These are phyloP conservation scores for Myotis planiceps DNA, from an alignment of 2,797 vertebrate genomes.

Conservation along the genomic window DNA sequence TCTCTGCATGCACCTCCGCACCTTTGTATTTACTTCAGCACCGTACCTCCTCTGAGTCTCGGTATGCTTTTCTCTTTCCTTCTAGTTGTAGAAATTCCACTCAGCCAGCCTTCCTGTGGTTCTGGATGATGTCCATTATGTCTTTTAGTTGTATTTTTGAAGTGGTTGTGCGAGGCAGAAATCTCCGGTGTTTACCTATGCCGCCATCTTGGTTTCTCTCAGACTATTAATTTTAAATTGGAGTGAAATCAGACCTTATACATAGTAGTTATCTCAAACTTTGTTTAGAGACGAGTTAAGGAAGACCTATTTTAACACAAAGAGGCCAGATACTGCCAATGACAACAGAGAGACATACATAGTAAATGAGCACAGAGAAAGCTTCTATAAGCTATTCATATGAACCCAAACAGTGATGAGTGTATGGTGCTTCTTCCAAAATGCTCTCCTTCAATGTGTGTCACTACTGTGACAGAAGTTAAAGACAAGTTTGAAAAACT, in stretches of 20 bases:
- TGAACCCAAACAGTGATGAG: constrained; percentile 55
- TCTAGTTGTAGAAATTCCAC: too few species aligned
- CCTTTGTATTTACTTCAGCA: too few species aligned
- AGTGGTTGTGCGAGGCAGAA: too few species aligned
- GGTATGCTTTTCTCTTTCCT: too few species aligned
- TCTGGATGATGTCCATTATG: too few species aligned
- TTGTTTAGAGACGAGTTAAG: constrained; percentile 59
- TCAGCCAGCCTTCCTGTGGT: too few species aligned
- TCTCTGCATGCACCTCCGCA: too few species aligned
- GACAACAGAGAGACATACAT: constrained; percentile 32
- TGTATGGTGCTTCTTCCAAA: constrained; percentile 52
- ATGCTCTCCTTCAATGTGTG: constrained; percentile 50
- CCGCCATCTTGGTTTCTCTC: too few species aligned
- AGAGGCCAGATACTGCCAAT: not conserved
- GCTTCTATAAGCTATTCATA: constrained; percentile 57
- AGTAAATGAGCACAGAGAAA: constrained; percentile 49
- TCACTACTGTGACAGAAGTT: constrained; percentile 42
- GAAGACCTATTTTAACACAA: not conserved
- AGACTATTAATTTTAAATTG: constrained; percentile 76
- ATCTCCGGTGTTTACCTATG: too few species aligned
- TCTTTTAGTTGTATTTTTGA: too few species aligned
- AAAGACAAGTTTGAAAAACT: constrained; percentile 54
- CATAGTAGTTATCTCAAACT: constrained; percentile 79
- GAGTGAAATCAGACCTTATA: constrained; percentile 76
- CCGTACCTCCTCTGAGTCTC: too few species aligned